These are phyloP conservation scores for Zaprionus bogoriensis DNA, from an alignment of 2,888 invertebrate genomes.

Conservation along the genomic window DNA sequence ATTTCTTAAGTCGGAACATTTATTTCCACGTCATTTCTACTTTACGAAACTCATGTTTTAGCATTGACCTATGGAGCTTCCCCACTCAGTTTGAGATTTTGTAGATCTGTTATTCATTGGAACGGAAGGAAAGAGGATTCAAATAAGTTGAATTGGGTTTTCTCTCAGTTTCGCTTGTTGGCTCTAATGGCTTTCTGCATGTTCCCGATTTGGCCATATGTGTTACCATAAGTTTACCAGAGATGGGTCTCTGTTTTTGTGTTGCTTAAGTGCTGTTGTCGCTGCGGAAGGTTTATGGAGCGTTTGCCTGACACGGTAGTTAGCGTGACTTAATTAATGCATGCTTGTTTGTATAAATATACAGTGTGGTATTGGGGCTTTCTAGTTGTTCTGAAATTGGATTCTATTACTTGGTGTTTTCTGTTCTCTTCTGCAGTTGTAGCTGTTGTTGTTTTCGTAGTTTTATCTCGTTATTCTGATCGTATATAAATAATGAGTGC, in stretches of 20 bases:
- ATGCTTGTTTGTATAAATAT: constrained; percentile 43
- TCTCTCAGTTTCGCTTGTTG: background rate
- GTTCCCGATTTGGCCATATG: constrained; percentile 5
- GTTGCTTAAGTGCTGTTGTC: background rate
- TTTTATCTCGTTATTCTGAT: constrained; percentile 42
- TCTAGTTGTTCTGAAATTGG: constrained; percentile 6
- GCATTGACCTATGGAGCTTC: no score
- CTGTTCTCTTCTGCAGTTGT: constrained; percentile 28
- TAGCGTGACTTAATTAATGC: constrained; percentile 38
- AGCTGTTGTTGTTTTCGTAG: constrained; percentile 13
- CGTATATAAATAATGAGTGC: constrained; percentile 49
- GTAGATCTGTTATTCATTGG: background rate
- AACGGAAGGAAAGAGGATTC: background rate
- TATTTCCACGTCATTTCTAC: no score
- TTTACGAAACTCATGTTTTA: no score
- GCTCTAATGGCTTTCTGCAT: no score
- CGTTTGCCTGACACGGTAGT: constrained; percentile 26
- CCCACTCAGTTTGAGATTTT: no score
- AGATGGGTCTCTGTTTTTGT: background rate
- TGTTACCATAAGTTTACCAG: no score
- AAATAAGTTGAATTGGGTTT: background rate
- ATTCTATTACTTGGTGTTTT: constrained; percentile 42
- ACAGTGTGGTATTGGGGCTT: constrained; percentile 34
- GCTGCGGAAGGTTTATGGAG: constrained; percentile 30
- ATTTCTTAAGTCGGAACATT: no score